phyloP scores from a whole-genome alignment of 2,113 vertebrate species.

The Azemiops feae region DNA sequence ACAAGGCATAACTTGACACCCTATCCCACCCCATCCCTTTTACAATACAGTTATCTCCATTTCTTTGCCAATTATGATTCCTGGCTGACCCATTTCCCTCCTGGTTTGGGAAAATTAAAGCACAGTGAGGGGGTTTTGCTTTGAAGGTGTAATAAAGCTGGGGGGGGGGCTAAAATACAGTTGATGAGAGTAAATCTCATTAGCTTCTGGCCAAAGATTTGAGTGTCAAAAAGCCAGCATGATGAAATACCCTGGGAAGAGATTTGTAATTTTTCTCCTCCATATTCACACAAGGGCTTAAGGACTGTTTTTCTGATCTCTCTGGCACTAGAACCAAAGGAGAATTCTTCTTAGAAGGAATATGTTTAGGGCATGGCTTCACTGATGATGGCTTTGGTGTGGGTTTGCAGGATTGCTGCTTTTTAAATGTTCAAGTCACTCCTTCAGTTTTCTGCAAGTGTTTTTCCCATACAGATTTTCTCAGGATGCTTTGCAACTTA shows the following conservation, averaged over 20 bases:
- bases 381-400: not conserved
- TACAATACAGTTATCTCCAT: not conserved
- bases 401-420: not conserved
- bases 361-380: not conserved
- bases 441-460: not conserved
- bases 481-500: not conserved
- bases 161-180: not conserved
- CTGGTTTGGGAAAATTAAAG: constrained; percentile 2
- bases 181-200: not conserved
- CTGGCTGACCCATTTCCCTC: not conserved
- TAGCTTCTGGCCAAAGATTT: not conserved
- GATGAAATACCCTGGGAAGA: not conserved
- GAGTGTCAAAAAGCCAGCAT: constrained; percentile 1
- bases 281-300: not conserved
- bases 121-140: not conserved
- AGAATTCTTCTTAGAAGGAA: not conserved
- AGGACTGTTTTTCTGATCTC: not conserved
- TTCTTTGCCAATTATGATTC: not conserved
- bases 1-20: not conserved
- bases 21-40: not conserved
- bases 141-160: not conserved
- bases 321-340: not conserved
- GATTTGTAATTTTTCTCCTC: not conserved
- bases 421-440: not conserved
- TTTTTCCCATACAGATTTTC: not conserved